Evolutionary conservation across 2,888 invertebrate genomes (phyloP), one percentile per base, ranked within the genome.

Genomic region (Drosophila aldrichi): DNA sequence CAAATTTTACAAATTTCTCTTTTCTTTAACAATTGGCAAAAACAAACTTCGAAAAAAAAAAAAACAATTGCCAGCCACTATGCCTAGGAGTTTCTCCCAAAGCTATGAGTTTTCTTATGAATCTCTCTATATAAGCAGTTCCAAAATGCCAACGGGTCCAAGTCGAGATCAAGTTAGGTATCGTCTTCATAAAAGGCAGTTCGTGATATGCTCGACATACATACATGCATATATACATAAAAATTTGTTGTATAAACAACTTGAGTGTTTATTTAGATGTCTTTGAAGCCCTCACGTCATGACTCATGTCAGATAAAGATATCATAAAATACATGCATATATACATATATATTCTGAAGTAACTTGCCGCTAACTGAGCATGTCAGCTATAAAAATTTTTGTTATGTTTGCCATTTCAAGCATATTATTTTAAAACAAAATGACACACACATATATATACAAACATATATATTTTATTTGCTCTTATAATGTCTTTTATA

Each of bases 401-500:
- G 70, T 81, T 69, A 74, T 74, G 70, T 73, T 81, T 68, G 64
- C 63, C 62, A 74, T 71, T 65, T 56, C 59, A 58, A 69, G 71
- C 67, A 67, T 68, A 72, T 62, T 72, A 66, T 66, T 20, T 41
- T 20, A 43, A 25, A 54, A 38, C 25, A 54, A 54, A 40, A 40
- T 67, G 49, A 48, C 5, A 14, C 1, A 48, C 6, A 16, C 2
- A 44, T 22, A 22, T 22, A 22, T 22, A 22, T 22, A 22, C 2
- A 22, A 22, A 22, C 2, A 22, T 14, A 44, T 44, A 44, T 46
- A 16, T 44, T 43, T 18, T 54, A 43, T 76, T 55, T 48, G 65
- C 56, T 70, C 67, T 82, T 88, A 70, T 74, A 67, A 73, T 61
- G 79, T 74, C 62, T 57, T 70, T 67, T 77, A 67, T 81, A 2